Base-by-base conservation (phyloP, 2,888 invertebrate species). In the Pseudococcus jackbeardsleyi region DNA sequence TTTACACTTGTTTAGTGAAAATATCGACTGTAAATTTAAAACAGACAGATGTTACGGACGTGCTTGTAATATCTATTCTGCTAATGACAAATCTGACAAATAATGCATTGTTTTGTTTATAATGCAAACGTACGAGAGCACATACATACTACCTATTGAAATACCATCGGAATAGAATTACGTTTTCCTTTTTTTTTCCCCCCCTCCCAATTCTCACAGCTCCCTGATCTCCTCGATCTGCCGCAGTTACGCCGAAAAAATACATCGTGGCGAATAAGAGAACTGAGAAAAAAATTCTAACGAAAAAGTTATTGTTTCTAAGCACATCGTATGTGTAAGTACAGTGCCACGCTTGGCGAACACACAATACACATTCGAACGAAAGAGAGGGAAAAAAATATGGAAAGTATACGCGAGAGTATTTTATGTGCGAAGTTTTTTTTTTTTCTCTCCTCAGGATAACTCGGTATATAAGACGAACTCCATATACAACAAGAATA, bases 51-150 rank as follows among this genome's bases (percentile, higher is more conserved):
- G 68, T 68, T 68, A 26, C 22, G 22, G 68, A 68, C 68, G 68
- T 68, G 68, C 68, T 68, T 15, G 68, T 68, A 68, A 68, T 68
- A 68, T 68, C 68, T 68, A 68, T 68, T 68, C 22, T 68, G 68
- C 68, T 68, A 68, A 68, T 68, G 68, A 68, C 68, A 68, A 68
- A 68, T 68, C 68, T 68, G 68, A 68, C 68, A 68, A 68, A 68
- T 68, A 68, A 68, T 68, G 68, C 68, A 68, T 68, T 68, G 68
- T 68, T 68, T 68, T 68, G 68, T 68, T 68, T 68, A 68, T 22
- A 68, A 68, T 68, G 68, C 68, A 26, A 68, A 26, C 68, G 26
- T 12, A 68, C 26, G 68, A 8, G 26, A 33, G 26, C 26, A 33
- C 26, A 33, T 33, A 33, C 26, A 11, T 12, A 12, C 22, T 19